Evolutionary conservation across 2,888 invertebrate species (phyloP), one percentile per base, ranked within the genome.

Genomic region (Pharmacophagus antenor): DNA sequence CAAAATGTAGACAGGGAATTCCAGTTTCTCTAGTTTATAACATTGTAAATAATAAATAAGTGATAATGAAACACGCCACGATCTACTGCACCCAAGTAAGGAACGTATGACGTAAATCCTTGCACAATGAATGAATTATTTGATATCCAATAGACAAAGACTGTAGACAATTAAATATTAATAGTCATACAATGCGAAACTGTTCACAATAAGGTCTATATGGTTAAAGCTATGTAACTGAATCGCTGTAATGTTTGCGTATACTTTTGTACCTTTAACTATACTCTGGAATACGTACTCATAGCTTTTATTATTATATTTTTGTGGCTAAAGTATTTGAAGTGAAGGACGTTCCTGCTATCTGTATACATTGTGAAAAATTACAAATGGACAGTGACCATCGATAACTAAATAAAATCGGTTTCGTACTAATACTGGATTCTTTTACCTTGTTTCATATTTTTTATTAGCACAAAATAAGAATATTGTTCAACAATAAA

Each of bases 41-140:
- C n/a, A 37, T 37, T 37, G 15, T 37, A 15, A 47, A 6, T 23
- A 37, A 21, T 27, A 58, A 58, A 51, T 31, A 18, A 37, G 58
- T 48, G 6, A 15, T 47, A 25, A 37, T 4, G 20, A 58, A 58
- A 58, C 58, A 53, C 4, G 41, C 52, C 58, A 58, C 58, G 58
- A 58, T 23, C 47, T n/a, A 2, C 27, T 20, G 41, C 12, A 27
- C 6, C 58, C 58, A 42, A 54, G 27, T 59, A 20, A 25, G 27
- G 42, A 27, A n/a, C 6, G 25, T 5, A 59, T 59, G 58, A 59
- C 58, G 58, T 54, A 59, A 41, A 49, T 41, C 12, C 27, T 12
- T 21, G 42, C 18, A 41, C 58, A 42, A 27, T 42, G 44, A 54
- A 49, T 59, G 22, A 59, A 47, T 53, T 58, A 53, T 21, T 7